Conservation (phyloP, 2,113 vertebrate genomes). For the Plotosus lineatus region DNA sequence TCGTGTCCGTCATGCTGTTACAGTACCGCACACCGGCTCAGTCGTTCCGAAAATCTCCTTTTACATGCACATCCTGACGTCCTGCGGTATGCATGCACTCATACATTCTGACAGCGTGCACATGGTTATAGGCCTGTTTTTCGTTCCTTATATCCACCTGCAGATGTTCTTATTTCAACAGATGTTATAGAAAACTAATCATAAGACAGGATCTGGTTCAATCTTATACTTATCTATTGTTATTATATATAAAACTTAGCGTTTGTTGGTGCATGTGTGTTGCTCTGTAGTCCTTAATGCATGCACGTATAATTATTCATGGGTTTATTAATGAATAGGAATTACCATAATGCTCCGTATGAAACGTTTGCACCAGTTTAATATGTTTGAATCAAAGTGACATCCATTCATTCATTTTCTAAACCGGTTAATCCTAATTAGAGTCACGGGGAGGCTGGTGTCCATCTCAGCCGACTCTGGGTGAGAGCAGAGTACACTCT, state of each 20-base stretch:
- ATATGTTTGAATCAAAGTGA: not conserved
- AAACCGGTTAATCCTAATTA: too few species aligned
- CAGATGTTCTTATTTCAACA: not conserved
- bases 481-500: too few species aligned
- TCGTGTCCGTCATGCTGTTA: conserved; percentile 26
- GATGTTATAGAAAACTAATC: not conserved
- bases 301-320: not conserved
- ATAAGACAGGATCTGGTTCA: not conserved
- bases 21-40: conserved; percentile 35
- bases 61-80: not conserved
- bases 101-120: not conserved
- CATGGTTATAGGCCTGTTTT: not conserved
- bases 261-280: too few species aligned
- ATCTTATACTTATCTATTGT: too few species aligned
- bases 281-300: not conserved
- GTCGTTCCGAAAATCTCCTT: conserved; percentile 19
- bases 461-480: too few species aligned
- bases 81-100: not conserved
- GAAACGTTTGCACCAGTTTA: not conserved
- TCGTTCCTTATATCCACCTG: not conserved
- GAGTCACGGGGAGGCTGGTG: too few species aligned
- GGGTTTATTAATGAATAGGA: not conserved
- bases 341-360: not conserved
- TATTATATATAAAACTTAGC: too few species aligned
- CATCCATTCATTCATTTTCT: too few species aligned